phyloP scores from a whole-genome alignment of 2,888 invertebrate species.

The Drosophila atroscutellata region DNA sequence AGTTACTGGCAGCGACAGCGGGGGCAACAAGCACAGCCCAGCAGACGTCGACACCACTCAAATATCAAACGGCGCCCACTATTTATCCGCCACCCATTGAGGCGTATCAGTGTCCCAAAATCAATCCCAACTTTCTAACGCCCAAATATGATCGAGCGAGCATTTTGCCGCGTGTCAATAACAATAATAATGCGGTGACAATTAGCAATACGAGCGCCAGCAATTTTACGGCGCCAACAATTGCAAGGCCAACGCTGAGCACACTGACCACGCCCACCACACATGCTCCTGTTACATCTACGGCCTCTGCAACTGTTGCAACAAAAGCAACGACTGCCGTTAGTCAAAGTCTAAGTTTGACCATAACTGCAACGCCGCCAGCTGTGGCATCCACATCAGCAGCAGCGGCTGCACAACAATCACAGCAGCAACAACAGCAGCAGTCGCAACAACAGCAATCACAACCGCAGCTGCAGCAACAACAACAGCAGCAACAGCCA shows the following conservation, averaged over 20 bases:
- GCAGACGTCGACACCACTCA: constrained; percentile 69
- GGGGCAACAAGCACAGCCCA: constrained; percentile 5
- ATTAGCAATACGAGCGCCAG: constrained; percentile 16
- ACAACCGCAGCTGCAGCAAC: constrained; percentile 24
- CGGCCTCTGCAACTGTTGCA: not conserved
- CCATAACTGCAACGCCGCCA: constrained; percentile 38
- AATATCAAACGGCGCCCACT: constrained; percentile 83
- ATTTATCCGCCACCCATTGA: constrained; percentile 84
- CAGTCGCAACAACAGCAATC: constrained; percentile 23
- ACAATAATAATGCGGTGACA: constrained; percentile 28
- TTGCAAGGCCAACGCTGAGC: constrained; percentile 14
- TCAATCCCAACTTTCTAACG: constrained; percentile 84
- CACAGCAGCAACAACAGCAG: constrained; percentile 13
- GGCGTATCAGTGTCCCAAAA: constrained; percentile 84
- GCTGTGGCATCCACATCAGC: constrained; percentile 65
- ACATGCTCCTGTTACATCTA: constrained; percentile 7
- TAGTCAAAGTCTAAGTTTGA: constrained; percentile 52
- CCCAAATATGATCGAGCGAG: constrained; percentile 83
- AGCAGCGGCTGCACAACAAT: constrained; percentile 39
- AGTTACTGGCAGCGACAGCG: constrained; percentile 59
- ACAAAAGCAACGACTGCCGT: constrained; percentile 11
- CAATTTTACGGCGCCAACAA: constrained; percentile 23
- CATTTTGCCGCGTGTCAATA: constrained; percentile 74
- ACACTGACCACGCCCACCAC: constrained; percentile 20
- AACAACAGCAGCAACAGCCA: constrained; percentile 36